Evolutionary conservation across 2,888 invertebrate species (phyloP).

Genomic region (Pristionchus arcanus): DNA sequence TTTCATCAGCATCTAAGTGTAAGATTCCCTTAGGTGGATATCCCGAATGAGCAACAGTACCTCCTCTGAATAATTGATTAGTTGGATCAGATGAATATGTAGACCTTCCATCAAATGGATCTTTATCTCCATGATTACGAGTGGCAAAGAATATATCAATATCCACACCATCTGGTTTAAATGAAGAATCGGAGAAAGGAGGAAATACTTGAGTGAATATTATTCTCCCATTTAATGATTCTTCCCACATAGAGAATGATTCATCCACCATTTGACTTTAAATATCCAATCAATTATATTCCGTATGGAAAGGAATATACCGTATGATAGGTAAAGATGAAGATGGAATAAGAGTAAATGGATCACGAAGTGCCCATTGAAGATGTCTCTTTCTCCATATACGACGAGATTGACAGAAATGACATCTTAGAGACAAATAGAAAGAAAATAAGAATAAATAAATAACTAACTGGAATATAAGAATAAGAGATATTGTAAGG

Average conservation of each 20-base stretch:
- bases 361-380: slow-evolving; percentile 37
- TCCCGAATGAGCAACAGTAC: slow-evolving; percentile 75
- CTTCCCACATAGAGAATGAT: slow-evolving; percentile 44
- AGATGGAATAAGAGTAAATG: slow-evolving; percentile 23
- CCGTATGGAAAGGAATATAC: neutral
- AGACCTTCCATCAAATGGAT: slow-evolving; percentile 55
- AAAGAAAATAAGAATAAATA: neutral
- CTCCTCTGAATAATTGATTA: slow-evolving; percentile 60
- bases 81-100: neutral
- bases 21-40: slow-evolving; percentile 74
- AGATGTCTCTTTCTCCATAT: neutral
- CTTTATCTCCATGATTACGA: slow-evolving; percentile 66
- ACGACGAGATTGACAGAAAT: neutral
- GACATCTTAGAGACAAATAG: neutral
- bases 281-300: neutral
- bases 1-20: slow-evolving; percentile 75
- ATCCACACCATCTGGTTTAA: slow-evolving; percentile 55
- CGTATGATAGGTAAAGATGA: neutral
- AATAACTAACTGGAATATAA: slow-evolving; percentile 7
- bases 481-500: neutral
- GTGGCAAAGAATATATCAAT: slow-evolving; percentile 73
- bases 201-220: slow-evolving; percentile 28
- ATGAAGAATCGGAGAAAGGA: neutral
- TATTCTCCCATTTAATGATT: slow-evolving; percentile 31
- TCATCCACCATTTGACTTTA: slow-evolving; percentile 27